Evolutionary conservation across 2,888 invertebrate genomes (phyloP).

Genomic region (Beris morrisii): DNA sequence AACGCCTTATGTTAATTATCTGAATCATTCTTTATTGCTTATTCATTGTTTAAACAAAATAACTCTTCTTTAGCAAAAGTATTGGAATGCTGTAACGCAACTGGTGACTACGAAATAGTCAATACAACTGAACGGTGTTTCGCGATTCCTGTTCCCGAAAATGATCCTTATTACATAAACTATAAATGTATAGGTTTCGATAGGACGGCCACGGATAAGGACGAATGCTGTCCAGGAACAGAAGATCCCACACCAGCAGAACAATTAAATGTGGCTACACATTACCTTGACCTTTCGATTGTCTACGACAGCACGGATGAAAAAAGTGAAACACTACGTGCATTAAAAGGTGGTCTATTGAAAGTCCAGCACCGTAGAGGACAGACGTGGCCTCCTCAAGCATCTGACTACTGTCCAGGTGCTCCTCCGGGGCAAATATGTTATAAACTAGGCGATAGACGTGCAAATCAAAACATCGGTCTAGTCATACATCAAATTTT

Average conservation of each 20-base stretch:
- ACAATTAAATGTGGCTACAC: slow-evolving; percentile 59
- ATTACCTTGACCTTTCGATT: slow-evolving; percentile 69
- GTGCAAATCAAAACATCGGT: slow-evolving; percentile 58
- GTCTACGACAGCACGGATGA: slow-evolving; percentile 76
- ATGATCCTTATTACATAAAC: slow-evolving; percentile 60
- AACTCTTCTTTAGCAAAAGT: slow-evolving; percentile 58
- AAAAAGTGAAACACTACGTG: slow-evolving; percentile 67
- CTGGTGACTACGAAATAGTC: slow-evolving; percentile 51
- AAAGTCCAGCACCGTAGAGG: slow-evolving; percentile 63
- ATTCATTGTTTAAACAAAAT: no score
- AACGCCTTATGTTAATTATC: no score
- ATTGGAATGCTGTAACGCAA: slow-evolving; percentile 69
- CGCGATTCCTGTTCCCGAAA: slow-evolving; percentile 60
- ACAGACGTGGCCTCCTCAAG: slow-evolving; percentile 72
- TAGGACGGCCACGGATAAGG: slow-evolving; percentile 65
- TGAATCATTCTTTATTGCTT: no score
- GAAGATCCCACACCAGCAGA: slow-evolving; percentile 61
- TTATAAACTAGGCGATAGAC: slow-evolving; percentile 67
- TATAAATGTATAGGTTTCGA: slow-evolving; percentile 66
- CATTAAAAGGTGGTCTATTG: slow-evolving; percentile 70
- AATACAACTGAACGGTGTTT: slow-evolving; percentile 54
- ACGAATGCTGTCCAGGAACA: slow-evolving; percentile 61
- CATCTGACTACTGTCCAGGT: slow-evolving; percentile 50
- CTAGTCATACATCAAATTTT: slow-evolving; percentile 57
- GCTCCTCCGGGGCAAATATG: slow-evolving; percentile 62